A percentile compares a stretch with the other conserved stretches of the same genome.
Evolutionary conservation across 1,140 invertebrate species (phyloP).

Genomic region (Sycobia sp.): DNA sequence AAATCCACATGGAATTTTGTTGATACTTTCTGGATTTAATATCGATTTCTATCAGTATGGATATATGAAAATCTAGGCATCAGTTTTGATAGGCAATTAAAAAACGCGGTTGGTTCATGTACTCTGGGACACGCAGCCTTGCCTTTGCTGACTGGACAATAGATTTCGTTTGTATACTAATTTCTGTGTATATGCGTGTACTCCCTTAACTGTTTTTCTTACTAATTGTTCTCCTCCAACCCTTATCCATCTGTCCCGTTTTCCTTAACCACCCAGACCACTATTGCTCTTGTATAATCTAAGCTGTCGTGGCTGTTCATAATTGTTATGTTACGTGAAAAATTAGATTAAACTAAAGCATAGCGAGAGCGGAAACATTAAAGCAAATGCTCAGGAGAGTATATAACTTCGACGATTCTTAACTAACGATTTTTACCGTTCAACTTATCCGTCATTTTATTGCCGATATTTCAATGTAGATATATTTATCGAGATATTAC

Average conservation of each 20-base stretch:
- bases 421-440: slow-evolving; percentile 25
- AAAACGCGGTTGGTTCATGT: no score
- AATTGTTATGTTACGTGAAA: slow-evolving; percentile 18
- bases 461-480: slow-evolving; percentile 22
- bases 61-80: no score
- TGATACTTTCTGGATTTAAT: no score
- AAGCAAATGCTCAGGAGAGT: not conserved
- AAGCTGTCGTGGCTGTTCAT: slow-evolving; percentile 8
- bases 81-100: no score
- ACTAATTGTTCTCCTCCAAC: not conserved
- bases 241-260: no score
- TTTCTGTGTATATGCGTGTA: slow-evolving; percentile 14
- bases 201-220: slow-evolving; percentile 7
- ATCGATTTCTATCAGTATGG: no score
- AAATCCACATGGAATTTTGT: no score
- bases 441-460: slow-evolving; percentile 13
- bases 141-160: not conserved
- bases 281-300: not conserved
- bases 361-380: slow-evolving; percentile 1
- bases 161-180: slow-evolving; percentile 10
- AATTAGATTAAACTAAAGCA: not conserved
- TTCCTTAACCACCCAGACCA: not conserved
- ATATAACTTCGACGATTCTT: not conserved
- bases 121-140: not conserved
- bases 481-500: slow-evolving; percentile 21